phyloP scores from a whole-genome alignment of 2,113 vertebrate species.

The Ochotona curzoniae region DNA sequence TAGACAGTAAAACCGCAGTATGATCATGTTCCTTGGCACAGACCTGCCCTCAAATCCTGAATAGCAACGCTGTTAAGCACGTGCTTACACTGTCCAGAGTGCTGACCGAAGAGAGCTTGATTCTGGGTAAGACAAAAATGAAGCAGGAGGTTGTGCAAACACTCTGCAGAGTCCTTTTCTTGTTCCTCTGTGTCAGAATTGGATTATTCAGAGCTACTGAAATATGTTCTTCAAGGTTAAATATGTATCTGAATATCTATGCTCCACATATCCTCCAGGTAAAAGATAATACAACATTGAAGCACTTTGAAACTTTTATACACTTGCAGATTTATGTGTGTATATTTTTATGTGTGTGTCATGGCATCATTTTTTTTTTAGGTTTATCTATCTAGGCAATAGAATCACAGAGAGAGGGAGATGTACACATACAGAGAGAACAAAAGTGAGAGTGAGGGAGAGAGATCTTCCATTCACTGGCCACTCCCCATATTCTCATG shows the following conservation, averaged over 20 bases:
- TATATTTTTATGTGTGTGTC: background rate
- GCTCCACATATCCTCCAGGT: background rate
- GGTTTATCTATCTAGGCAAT: no score
- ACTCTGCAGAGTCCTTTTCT: background rate
- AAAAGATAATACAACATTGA: conserved; percentile 1
- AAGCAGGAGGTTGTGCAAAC: background rate
- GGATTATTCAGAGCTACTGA: conserved; percentile 33
- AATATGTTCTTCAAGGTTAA: background rate
- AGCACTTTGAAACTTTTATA: conserved; percentile 25
- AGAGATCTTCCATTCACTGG: no score
- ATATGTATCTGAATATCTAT: background rate
- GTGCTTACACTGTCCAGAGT: background rate
- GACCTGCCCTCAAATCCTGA: background rate
- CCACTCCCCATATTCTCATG: no score
- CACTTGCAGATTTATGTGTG: background rate
- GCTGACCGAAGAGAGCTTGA: background rate
- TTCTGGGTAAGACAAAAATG: conserved; percentile 7
- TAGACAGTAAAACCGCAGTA: background rate
- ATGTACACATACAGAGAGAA: no score
- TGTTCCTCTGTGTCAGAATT: background rate
- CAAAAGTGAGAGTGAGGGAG: no score
- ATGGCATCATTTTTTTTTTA: background rate
- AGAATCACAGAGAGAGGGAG: no score
- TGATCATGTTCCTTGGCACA: background rate
- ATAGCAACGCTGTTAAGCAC: background rate